Conservation (phyloP, 1,140 invertebrate genomes). For the Episyrphus balteatus region DNA sequence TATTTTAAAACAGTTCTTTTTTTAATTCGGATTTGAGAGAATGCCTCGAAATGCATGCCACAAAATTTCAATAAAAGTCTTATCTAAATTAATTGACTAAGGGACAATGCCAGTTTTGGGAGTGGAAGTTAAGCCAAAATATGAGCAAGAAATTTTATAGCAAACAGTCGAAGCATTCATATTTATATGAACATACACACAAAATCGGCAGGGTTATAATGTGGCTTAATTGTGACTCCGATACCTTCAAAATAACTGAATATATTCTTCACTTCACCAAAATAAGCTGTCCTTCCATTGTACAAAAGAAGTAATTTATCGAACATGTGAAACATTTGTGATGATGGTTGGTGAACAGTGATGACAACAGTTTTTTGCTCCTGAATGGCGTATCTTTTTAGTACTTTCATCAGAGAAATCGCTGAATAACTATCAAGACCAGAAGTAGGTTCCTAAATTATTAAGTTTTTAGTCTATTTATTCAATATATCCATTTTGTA, state of each 20-base stretch:
- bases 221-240: constrained; percentile 60
- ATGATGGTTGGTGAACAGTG: constrained; percentile 78
- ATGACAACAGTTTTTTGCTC: constrained; percentile 73
- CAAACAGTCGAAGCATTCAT: not conserved
- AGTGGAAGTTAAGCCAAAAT: too few relatives aligned
- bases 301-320: constrained; percentile 68
- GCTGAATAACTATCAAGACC: constrained; percentile 77
- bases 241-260: constrained; percentile 65
- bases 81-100: too few relatives aligned
- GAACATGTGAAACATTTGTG: constrained; percentile 81
- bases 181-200: constrained; percentile 51
- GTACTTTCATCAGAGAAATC: constrained; percentile 57
- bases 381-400: constrained; percentile 64
- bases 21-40: too few relatives aligned
- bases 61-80: too few relatives aligned
- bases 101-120: too few relatives aligned
- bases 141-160: not conserved
- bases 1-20: too few relatives aligned
- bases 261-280: constrained; percentile 63
- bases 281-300: constrained; percentile 69
- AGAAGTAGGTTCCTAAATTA: constrained; percentile 70
- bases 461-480: too few relatives aligned
- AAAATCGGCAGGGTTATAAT: constrained; percentile 82
- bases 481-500: too few relatives aligned
- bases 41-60: too few relatives aligned